Evolutionary conservation across 2,113 vertebrate species (phyloP).

Genomic region (Siniperca chuatsi): DNA sequence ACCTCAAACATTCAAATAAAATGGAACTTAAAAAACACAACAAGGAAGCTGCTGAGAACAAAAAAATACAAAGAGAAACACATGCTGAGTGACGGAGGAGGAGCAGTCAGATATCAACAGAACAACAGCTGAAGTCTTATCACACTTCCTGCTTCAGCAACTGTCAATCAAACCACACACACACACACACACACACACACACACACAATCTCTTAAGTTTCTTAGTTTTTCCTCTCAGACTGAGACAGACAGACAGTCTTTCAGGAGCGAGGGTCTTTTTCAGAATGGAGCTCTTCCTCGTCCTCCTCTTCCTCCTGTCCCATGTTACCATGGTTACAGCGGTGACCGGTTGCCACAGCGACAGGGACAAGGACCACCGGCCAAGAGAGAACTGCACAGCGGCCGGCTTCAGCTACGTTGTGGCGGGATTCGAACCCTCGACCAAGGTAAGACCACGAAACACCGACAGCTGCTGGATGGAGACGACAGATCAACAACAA

Average conservation of each 20-base stretch:
- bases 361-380: slow-evolving; percentile 73
- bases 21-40: neutral
- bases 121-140: slow-evolving; percentile 2
- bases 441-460: slow-evolving; percentile 53
- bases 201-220: too few species aligned
- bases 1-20: too few species aligned
- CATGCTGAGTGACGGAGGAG: too few species aligned
- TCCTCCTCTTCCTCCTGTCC: slow-evolving; percentile 57
- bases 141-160: slow-evolving; percentile 52
- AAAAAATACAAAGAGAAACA: too few species aligned
- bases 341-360: slow-evolving; percentile 56
- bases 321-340: neutral
- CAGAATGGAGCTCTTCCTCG: slow-evolving; percentile 58
- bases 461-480: neutral
- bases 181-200: neutral
- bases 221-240: neutral
- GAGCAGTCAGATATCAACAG: neutral
- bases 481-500: too few species aligned
- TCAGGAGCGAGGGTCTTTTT: neutral
- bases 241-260: accelerated
- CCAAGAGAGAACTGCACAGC: slow-evolving; percentile 71
- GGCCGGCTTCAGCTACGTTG: slow-evolving; percentile 56
- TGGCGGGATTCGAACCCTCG: slow-evolving; percentile 48
- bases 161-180: slow-evolving; percentile 28
- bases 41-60: neutral